Percentiles rank a stretch among this genome's conserved stretches.
Conservation (phyloP, 2,888 invertebrate species). For the Strigamia maritima region DNA sequence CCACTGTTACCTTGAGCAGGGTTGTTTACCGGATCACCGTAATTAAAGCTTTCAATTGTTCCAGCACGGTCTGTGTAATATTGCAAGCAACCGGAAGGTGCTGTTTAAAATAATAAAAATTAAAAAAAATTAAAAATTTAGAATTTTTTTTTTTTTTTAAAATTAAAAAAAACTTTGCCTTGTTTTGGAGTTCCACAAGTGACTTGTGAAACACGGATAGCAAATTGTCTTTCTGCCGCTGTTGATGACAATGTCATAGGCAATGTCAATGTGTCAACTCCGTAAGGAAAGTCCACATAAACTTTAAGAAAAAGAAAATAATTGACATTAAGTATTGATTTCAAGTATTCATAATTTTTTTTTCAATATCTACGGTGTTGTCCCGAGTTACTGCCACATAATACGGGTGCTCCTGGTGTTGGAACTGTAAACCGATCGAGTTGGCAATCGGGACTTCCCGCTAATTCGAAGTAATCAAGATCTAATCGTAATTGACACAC, state of each 20-base stretch:
- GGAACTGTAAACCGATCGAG: constrained; percentile 36
- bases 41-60: constrained; percentile 35
- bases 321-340: background rate
- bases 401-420: constrained; percentile 28
- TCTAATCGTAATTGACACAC: constrained; percentile 37
- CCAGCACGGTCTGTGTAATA: constrained; percentile 35
- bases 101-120: background rate
- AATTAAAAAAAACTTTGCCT: background rate
- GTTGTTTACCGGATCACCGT: constrained; percentile 36
- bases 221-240: constrained; percentile 29
- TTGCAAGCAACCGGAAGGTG: constrained; percentile 33
- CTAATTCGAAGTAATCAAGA: constrained; percentile 28
- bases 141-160: background rate
- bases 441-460: constrained; percentile 36
- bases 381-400: constrained; percentile 20
- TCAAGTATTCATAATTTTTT: background rate
- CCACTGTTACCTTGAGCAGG: constrained; percentile 34
- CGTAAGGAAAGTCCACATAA: constrained; percentile 35
- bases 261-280: constrained; percentile 2
- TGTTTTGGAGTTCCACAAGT: background rate
- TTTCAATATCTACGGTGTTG: constrained; percentile 27
- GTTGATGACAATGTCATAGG: constrained; percentile 35
- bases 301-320: background rate
- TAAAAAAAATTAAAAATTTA: background rate
- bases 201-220: constrained; percentile 22